A percentile compares a stretch with the other conserved stretches of the same genome.
Evolutionary conservation across 2,113 vertebrate species (phyloP).

Genomic region (Salvelinus sp.): DNA sequence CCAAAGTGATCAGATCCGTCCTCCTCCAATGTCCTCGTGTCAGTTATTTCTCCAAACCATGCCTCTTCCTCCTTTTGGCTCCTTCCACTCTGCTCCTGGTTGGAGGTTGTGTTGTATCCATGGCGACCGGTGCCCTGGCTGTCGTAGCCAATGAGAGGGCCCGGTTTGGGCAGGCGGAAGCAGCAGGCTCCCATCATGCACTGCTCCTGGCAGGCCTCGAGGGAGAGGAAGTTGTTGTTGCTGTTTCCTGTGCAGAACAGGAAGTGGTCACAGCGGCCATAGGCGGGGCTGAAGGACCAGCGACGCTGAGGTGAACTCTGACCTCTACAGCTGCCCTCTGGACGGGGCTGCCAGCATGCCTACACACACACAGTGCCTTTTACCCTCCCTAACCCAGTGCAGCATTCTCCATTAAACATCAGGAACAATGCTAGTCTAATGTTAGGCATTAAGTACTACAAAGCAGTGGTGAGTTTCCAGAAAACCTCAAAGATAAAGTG

Average conservation of each 20-base stretch:
- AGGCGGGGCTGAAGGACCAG: conserved; percentile 51
- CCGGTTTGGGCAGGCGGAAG: conserved; percentile 32
- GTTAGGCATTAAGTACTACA: no score
- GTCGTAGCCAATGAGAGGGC: conserved; percentile 2
- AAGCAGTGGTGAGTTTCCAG: no score
- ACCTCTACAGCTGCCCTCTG: conserved; percentile 40
- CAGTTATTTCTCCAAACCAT: no score
- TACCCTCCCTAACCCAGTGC: conserved; percentile 27
- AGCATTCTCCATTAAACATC: background rate
- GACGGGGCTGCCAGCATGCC: conserved; percentile 47
- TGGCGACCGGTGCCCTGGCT: conserved; percentile 21
- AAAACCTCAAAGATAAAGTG: no score
- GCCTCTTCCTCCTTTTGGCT: no score
- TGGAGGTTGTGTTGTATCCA: conserved; percentile 27
- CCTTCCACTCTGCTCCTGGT: conserved; percentile 12
- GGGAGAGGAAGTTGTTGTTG: conserved; percentile 56
- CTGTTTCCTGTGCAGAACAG: conserved; percentile 48
- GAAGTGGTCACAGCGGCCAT: conserved; percentile 53
- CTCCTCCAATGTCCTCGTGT: conserved; percentile 5
- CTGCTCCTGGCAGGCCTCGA: conserved; percentile 40
- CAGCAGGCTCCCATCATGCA: conserved; percentile 61
- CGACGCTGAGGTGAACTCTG: conserved; percentile 18
- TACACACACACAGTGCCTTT: conserved; percentile 41
- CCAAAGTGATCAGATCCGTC: conserved; percentile 10
- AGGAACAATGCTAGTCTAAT: no score